phyloP scores from a whole-genome alignment of 2,888 invertebrate species.

The Drosophila imparisetae region DNA sequence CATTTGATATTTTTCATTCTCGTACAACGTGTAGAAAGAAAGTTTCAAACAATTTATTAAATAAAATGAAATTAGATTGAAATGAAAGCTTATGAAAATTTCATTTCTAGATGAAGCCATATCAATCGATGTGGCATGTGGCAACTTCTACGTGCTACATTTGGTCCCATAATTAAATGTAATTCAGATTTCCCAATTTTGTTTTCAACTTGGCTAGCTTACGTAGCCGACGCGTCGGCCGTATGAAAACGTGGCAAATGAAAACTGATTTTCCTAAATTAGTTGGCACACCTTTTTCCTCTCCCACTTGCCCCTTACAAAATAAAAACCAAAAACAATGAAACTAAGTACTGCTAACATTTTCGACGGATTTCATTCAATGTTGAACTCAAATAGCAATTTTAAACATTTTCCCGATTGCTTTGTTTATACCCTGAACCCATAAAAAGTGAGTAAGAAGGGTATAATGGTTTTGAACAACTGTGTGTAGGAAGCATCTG shows the following conservation, averaged over 20 bases:
- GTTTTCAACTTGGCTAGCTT: slow-evolving; percentile 10
- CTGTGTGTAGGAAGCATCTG: neutral
- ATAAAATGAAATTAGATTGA: neutral
- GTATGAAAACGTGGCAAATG: slow-evolving; percentile 38
- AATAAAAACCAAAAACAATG: neutral
- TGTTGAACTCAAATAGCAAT: slow-evolving; percentile 35
- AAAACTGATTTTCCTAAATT: slow-evolving; percentile 44
- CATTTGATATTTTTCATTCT: neutral
- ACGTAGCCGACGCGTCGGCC: slow-evolving; percentile 23
- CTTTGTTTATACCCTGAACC: neutral
- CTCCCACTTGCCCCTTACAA: neutral
- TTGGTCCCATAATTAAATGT: slow-evolving; percentile 37
- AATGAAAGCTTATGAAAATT: neutral
- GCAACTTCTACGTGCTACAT: slow-evolving; percentile 2
- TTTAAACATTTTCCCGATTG: slow-evolving; percentile 3
- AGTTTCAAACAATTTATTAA: neutral
- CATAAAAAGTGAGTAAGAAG: neutral
- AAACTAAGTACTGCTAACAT: slow-evolving; percentile 18
- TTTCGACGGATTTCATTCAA: slow-evolving; percentile 36
- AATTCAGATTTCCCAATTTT: slow-evolving; percentile 30
- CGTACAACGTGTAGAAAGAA: neutral
- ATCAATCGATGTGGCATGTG: slow-evolving; percentile 9
- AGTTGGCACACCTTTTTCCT: slow-evolving; percentile 15
- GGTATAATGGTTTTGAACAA: neutral
- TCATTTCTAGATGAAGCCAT: neutral